Evolutionary conservation across 2,113 vertebrate genomes (phyloP), one percentile per base, ranked within the genome.

Genomic region (Oncorhynchus mykiss): DNA sequence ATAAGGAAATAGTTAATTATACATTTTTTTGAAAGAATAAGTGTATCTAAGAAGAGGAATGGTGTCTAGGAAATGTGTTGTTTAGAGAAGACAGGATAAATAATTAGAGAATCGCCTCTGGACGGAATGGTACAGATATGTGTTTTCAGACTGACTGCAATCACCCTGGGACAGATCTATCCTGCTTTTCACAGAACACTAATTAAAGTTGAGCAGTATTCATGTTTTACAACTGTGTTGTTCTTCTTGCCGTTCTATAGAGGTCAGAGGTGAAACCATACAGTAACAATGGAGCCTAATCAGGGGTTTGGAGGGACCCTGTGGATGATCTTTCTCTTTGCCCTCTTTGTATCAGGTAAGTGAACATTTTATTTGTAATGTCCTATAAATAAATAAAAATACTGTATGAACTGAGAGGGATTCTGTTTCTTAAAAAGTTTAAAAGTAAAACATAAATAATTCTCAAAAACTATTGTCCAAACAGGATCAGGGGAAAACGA

Each of bases 401-500:
- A 16, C 18, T 64, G 7, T 54, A 27, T 22, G 39, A 27, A 5
- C 12, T n/a, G n/a, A 67, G 22, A 54, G 34, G 31, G 14, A 64
- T 12, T 75, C 16, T 31, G 45, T 71, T 13, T 6, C 29, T 64
- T 16, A 16, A 54, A 31, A 12, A 49, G 39, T 39, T 12, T 5
- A 48, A 25, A 20, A 18, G 7, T 8, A 14, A 24, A 11, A 3
- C 66, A 65, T 51, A 11, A 60, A 48, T 49, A 25, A 22, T 39
- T 62, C 8, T 54, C 51, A 1, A 31, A 12, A 16, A 45, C 65
- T 57, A 9, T 25, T 68, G 1, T 81, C 24, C 49, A 16, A 49
- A 59, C 71, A 92, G 89, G 71, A 67, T 81, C 70, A 2, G 11
- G 76, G 59, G 2, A 90, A 34, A 82, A 72, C 6, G 87, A 91